Percentiles rank a stretch among this genome's conserved stretches.
Conservation (phyloP, 1,140 invertebrate species). For the Metopolophium dirhodum region DNA sequence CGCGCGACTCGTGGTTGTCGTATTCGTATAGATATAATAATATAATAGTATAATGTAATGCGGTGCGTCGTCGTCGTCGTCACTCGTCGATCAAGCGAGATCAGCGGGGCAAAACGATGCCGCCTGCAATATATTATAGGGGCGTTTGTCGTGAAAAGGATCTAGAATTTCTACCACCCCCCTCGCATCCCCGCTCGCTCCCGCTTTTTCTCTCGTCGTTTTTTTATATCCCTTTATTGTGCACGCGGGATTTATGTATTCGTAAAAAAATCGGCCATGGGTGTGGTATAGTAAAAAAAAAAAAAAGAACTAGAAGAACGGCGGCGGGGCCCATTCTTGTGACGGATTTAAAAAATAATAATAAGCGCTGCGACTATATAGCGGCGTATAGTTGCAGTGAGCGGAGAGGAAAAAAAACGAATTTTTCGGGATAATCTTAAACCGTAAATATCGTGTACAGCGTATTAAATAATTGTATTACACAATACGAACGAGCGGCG, state of each 20-base stretch:
- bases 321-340: neutral
- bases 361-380: too few species aligned
- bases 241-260: slow-evolving; percentile 1
- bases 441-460: slow-evolving; percentile 4
- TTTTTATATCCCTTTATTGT: slow-evolving; percentile 16
- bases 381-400: too few species aligned
- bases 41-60: slow-evolving; percentile 5
- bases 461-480: neutral
- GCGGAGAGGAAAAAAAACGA: neutral
- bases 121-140: neutral
- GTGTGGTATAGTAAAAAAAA: neutral
- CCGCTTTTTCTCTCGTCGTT: neutral
- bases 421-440: slow-evolving; percentile 7
- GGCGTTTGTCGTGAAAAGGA: slow-evolving; percentile 33
- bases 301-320: neutral
- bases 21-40: neutral
- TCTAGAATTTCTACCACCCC: neutral
- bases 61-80: neutral
- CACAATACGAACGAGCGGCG: neutral
- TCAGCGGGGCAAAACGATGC: slow-evolving; percentile 14
- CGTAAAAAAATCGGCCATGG: neutral
- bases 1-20: neutral
- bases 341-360: slow-evolving; percentile 16
- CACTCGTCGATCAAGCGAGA: neutral
- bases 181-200: neutral